These are phyloP conservation scores for Alectoris magna DNA, from an alignment of 2,797 vertebrate genomes.

Conservation along the genomic window DNA sequence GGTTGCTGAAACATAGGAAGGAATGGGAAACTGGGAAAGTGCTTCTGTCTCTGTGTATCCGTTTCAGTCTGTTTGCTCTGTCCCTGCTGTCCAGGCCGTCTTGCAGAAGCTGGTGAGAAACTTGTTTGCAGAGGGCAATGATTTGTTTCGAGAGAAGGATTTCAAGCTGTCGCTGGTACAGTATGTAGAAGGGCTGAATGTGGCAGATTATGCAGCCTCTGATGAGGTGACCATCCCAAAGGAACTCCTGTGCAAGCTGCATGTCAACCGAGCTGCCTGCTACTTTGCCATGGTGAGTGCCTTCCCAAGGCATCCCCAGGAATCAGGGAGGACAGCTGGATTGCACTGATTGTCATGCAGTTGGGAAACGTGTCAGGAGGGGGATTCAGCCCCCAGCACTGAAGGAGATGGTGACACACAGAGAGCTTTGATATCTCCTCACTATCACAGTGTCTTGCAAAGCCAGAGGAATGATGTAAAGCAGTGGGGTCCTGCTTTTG, in stretches of 20 bases:
- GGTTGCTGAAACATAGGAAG: neutral
- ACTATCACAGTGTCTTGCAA: neutral
- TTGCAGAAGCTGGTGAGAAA: conserved; percentile 95
- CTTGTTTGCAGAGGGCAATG: conserved; percentile 94
- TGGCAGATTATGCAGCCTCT: conserved; percentile 93
- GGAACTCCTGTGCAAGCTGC: conserved; percentile 92
- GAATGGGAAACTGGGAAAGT: neutral
- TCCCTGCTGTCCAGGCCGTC: conserved; percentile 82
- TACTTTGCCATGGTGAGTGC: conserved; percentile 90
- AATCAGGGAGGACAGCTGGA: neutral
- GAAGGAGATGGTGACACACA: neutral
- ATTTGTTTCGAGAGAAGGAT: conserved; percentile 91
- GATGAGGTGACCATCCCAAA: conserved; percentile 91
- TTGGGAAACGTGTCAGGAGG: neutral
- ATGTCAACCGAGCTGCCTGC: conserved; percentile 94
- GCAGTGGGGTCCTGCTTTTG: neutral
- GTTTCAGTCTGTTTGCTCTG: neutral
- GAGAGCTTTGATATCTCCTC: neutral
- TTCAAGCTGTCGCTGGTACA: conserved; percentile 90
- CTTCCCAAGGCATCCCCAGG: neutral
- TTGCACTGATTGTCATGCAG: neutral
- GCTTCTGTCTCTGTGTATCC: neutral
- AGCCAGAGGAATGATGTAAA: neutral
- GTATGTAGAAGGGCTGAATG: conserved; percentile 94
- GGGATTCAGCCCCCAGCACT: neutral